These are phyloP conservation scores for Strigamia crassipes DNA, from an alignment of 2,888 invertebrate genomes.

Conservation along the genomic window DNA sequence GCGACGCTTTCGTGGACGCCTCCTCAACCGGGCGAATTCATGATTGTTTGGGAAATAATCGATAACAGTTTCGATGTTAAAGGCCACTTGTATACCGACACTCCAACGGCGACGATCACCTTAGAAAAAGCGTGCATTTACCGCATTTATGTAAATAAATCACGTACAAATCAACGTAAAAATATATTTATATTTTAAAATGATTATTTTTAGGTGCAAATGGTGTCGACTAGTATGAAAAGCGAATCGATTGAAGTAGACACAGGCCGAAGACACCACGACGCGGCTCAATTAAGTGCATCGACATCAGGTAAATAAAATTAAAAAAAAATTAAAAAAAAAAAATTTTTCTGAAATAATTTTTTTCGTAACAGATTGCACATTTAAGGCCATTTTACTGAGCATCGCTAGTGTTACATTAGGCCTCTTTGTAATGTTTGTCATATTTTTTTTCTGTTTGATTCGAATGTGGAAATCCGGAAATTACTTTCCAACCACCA, in stretches of 20 bases:
- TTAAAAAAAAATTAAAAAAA: too few species aligned
- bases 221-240: neutral
- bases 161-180: neutral
- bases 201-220: neutral
- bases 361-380: neutral
- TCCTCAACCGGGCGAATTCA: constrained; percentile 65
- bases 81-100: constrained; percentile 80
- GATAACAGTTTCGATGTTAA: constrained; percentile 75
- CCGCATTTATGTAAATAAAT: constrained; percentile 72
- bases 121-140: constrained; percentile 81
- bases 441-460: neutral
- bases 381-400: neutral
- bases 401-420: neutral
- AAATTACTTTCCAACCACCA: neutral
- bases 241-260: neutral
- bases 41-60: constrained; percentile 80
- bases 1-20: constrained; percentile 47
- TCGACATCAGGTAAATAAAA: neutral
- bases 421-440: neutral
- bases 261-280: neutral
- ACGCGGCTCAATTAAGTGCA: neutral
- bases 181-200: neutral
- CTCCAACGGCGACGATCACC: constrained; percentile 76
- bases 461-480: neutral
- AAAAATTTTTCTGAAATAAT: neutral